A percentile compares a stretch with the other conserved stretches of the same genome.
phyloP scores from a whole-genome alignment of 2,113 vertebrate genomes.

The Psephotus haematonotus region DNA sequence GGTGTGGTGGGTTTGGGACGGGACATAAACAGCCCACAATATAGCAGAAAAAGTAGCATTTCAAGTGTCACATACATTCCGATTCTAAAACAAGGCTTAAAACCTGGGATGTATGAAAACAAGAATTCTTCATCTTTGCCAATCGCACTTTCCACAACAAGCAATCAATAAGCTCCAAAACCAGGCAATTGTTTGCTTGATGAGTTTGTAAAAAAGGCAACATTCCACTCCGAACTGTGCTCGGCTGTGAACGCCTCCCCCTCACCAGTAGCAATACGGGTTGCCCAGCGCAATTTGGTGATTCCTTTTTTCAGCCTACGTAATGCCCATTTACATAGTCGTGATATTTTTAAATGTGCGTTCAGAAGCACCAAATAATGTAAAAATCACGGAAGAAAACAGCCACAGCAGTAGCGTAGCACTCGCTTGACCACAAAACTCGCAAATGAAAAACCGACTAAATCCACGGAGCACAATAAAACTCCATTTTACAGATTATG shows the following conservation, averaged over 20 bases:
- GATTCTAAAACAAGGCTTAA: background rate
- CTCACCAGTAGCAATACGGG: background rate
- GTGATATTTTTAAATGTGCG: background rate
- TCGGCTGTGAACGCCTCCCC: background rate
- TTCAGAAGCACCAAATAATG: background rate
- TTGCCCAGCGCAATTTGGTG: background rate
- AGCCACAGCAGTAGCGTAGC: background rate
- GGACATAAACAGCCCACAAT: background rate
- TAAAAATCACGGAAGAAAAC: background rate
- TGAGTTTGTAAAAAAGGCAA: background rate
- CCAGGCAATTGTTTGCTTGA: background rate
- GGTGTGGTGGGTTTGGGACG: too few species aligned
- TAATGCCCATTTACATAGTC: background rate
- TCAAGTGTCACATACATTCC: background rate
- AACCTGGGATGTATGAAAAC: background rate
- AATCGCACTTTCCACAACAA: background rate
- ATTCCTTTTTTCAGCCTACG: conserved; percentile 21
- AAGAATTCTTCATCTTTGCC: background rate
- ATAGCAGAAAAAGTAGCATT: background rate
- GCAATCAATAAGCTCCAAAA: background rate
- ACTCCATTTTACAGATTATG: conserved; percentile 23
- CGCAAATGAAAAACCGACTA: background rate
- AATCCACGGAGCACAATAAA: background rate
- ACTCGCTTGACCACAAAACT: background rate
- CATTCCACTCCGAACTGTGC: background rate